A percentile compares a stretch with the other conserved stretches of the same genome.
Conservation (phyloP, 1,140 invertebrate species). For the Lasioglossum albipes region DNA sequence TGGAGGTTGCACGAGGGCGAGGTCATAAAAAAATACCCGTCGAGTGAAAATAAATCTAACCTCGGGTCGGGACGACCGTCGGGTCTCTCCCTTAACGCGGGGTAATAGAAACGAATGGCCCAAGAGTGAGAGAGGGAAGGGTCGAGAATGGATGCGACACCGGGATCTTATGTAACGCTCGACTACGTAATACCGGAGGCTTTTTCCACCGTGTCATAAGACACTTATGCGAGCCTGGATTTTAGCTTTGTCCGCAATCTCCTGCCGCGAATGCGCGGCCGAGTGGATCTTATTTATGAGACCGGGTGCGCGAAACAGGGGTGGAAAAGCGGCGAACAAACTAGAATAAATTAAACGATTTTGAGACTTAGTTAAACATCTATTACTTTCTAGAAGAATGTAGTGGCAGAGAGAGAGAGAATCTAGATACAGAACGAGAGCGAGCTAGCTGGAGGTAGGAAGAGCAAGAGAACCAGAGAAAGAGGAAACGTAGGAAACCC, state of each 20-base stretch:
- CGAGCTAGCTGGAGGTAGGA: not conserved
- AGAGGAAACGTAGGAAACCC: slow-evolving; percentile 21
- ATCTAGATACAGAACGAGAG: slow-evolving; percentile 5
- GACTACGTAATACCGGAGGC: not conserved
- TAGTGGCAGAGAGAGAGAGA: slow-evolving; percentile 28
- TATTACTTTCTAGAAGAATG: too few relatives aligned
- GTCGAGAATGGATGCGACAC: slow-evolving; percentile 35
- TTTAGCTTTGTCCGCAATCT: too few relatives aligned
- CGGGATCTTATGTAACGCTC: slow-evolving; percentile 22
- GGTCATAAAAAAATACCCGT: slow-evolving; percentile 76
- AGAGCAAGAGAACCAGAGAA: not conserved
- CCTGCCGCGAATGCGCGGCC: too few relatives aligned
- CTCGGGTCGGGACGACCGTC: slow-evolving; percentile 45
- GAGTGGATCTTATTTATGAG: too few relatives aligned
- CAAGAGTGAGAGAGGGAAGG: slow-evolving; percentile 47
- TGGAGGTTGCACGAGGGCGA: slow-evolving; percentile 57
- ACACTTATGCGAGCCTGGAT: too few relatives aligned
- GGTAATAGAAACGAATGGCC: slow-evolving; percentile 78
- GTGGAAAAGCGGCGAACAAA: not conserved
- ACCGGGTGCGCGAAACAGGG: not conserved
- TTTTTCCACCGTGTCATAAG: not conserved
- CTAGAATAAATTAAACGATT: not conserved
- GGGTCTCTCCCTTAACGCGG: slow-evolving; percentile 63
- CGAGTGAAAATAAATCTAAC: slow-evolving; percentile 80
- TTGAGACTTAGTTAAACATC: not conserved